Evolutionary conservation across 1,140 invertebrate species (phyloP).

Genomic region (Aplysia californica): DNA sequence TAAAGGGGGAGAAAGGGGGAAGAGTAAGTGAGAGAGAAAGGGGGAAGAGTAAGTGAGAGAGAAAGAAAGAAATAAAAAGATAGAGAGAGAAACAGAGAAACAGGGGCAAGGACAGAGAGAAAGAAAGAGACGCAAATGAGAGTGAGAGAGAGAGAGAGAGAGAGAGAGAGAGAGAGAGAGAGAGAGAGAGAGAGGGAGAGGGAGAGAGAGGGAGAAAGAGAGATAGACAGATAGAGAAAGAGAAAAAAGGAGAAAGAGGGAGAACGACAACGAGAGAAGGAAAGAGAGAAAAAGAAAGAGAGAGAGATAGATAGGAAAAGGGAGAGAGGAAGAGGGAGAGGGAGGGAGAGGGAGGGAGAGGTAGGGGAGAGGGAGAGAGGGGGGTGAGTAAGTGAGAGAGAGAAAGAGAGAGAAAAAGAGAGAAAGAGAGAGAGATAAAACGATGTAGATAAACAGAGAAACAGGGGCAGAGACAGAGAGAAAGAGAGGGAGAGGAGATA

Average conservation of each 20-base stretch:
- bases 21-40: no score
- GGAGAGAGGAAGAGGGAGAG: background rate
- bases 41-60: no score
- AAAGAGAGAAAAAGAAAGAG: slow-evolving; percentile 16
- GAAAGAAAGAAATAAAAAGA: background rate
- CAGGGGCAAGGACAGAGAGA: background rate
- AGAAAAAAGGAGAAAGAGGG: background rate
- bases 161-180: background rate
- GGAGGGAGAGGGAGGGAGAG: slow-evolving; percentile 18
- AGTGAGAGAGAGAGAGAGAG: no score
- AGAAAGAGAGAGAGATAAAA: slow-evolving; percentile 9
- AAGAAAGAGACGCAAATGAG: background rate
- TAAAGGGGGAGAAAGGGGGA: no score
- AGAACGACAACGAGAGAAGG: background rate
- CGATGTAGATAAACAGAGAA: background rate
- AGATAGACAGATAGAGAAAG: no score
- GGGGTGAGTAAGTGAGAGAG: background rate
- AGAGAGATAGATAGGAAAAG: slow-evolving; percentile 14
- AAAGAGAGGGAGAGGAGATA: background rate
- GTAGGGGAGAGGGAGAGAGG: background rate
- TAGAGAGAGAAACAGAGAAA: background rate
- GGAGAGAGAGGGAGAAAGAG: slow-evolving; percentile 1
- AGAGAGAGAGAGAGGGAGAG: slow-evolving; percentile 8
- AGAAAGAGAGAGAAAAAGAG: background rate
- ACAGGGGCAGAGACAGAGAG: slow-evolving; percentile 1